These are phyloP conservation scores for Macrotrachela quadricornifera DNA, from an alignment of 1,140 invertebrate genomes.

Conservation along the genomic window DNA sequence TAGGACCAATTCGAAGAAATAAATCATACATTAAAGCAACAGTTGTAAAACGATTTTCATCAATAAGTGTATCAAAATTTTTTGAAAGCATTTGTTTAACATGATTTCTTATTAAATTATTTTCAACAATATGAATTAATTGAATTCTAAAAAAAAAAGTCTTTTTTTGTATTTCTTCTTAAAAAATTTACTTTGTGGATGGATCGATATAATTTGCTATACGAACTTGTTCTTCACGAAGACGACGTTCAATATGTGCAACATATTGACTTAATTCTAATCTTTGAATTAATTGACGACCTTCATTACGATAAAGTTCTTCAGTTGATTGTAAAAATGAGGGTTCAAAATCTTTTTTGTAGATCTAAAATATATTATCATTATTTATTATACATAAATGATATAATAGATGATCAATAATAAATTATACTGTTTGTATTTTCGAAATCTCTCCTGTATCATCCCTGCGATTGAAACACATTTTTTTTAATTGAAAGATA, in stretches of 20 bases:
- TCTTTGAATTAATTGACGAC: not conserved
- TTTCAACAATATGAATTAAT: no score
- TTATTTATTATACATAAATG: no score
- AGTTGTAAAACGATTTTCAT: constrained; percentile 67
- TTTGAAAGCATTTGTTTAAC: not conserved
- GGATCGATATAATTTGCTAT: no score
- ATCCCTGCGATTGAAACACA: no score
- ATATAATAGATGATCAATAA: no score
- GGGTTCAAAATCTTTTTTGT: not conserved
- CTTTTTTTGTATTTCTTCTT: no score
- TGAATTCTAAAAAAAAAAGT: no score
- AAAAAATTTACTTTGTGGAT: no score
- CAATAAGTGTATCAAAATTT: constrained; percentile 61
- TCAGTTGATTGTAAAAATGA: not conserved
- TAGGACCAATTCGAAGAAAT: constrained; percentile 60
- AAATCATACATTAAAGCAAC: constrained; percentile 66
- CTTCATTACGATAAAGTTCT: not conserved
- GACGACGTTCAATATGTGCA: not conserved
- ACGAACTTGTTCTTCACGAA: not conserved
- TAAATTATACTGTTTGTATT: no score
- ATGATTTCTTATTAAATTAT: no score
- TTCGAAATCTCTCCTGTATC: no score
- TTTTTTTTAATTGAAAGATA: no score
- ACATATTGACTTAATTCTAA: not conserved
- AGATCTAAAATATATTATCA: not conserved